Evolutionary conservation across 2,888 invertebrate genomes (phyloP).

Genomic region (Empis livida): DNA sequence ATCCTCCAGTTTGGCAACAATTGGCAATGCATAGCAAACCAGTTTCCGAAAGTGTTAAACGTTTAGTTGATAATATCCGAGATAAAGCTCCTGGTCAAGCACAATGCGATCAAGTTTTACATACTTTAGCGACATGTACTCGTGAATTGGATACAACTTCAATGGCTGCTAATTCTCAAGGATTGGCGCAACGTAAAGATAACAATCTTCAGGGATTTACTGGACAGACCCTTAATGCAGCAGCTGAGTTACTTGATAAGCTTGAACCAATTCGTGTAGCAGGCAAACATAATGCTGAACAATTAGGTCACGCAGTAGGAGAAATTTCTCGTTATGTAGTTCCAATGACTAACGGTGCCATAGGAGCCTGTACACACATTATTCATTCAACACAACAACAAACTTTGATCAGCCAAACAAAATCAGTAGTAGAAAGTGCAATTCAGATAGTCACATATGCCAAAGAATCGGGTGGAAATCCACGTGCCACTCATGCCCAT

Average conservation of each 20-base stretch:
- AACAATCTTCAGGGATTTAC: slow-evolving; percentile 62
- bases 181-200: slow-evolving; percentile 52
- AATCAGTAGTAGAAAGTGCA: slow-evolving; percentile 90
- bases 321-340: slow-evolving; percentile 68
- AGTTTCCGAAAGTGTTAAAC: slow-evolving; percentile 93
- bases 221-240: slow-evolving; percentile 66
- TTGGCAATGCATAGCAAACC: slow-evolving; percentile 88
- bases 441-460: slow-evolving; percentile 71
- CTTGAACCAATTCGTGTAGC: slow-evolving; percentile 74
- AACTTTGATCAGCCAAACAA: slow-evolving; percentile 75
- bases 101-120: slow-evolving; percentile 78
- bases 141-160: slow-evolving; percentile 77
- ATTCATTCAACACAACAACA: slow-evolving; percentile 80
- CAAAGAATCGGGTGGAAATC: slow-evolving; percentile 87
- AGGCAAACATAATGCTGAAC: slow-evolving; percentile 84
- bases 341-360: slow-evolving; percentile 67
- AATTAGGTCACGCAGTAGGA: slow-evolving; percentile 76
- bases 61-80: slow-evolving; percentile 79
- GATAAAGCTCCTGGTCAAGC: slow-evolving; percentile 94
- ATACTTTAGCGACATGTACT: slow-evolving; percentile 60
- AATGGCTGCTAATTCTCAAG: slow-evolving; percentile 76
- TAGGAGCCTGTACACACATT: slow-evolving; percentile 83
- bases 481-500: slow-evolving; percentile 70
- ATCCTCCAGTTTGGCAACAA: slow-evolving; percentile 88
- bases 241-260: slow-evolving; percentile 68